These are phyloP conservation scores for Aplidium turbinatum DNA, from an alignment of 23 tunicate genomes.

Conservation along the genomic window DNA sequence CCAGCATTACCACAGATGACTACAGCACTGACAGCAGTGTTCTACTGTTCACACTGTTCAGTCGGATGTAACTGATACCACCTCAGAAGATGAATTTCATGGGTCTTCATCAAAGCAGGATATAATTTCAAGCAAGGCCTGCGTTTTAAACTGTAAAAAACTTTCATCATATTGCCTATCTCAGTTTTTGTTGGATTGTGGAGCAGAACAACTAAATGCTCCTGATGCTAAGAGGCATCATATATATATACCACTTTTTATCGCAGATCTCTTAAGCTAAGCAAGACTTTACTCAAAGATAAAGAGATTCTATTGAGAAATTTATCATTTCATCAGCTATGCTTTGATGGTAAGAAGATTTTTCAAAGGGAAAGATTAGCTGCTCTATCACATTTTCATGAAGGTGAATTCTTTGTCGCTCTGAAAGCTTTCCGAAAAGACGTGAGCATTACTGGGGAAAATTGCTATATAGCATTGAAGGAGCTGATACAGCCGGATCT, in stretches of 20 bases:
- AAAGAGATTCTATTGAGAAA: constrained; percentile 1
- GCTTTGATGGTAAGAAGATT: constrained; percentile 17
- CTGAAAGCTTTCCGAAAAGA: constrained; percentile 2
- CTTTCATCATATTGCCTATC: constrained; percentile 4
- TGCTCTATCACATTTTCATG: background rate
- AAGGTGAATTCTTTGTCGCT: background rate
- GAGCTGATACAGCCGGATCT: constrained; percentile 7
- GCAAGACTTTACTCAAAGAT: constrained; percentile 4
- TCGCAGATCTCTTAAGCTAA: background rate
- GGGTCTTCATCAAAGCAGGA: background rate
- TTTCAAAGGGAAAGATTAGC: constrained; percentile 5
- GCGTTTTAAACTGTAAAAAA: constrained; percentile 2
- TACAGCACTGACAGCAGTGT: constrained; percentile 6
- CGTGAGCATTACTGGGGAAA: background rate
- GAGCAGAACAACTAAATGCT: background rate
- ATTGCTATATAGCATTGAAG: constrained; percentile 5
- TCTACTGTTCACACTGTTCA: background rate
- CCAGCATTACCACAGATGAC: background rate
- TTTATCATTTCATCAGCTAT: constrained; percentile 1
- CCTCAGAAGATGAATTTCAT: constrained; percentile 4
- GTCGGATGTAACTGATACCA: background rate
- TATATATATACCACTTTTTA: too few relatives aligned
- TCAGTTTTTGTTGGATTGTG: background rate
- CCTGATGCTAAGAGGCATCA: too few relatives aligned
- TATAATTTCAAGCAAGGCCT: background rate